Base-by-base conservation (phyloP, 2,113 vertebrate species). In the Chionodraco myersi region DNA sequence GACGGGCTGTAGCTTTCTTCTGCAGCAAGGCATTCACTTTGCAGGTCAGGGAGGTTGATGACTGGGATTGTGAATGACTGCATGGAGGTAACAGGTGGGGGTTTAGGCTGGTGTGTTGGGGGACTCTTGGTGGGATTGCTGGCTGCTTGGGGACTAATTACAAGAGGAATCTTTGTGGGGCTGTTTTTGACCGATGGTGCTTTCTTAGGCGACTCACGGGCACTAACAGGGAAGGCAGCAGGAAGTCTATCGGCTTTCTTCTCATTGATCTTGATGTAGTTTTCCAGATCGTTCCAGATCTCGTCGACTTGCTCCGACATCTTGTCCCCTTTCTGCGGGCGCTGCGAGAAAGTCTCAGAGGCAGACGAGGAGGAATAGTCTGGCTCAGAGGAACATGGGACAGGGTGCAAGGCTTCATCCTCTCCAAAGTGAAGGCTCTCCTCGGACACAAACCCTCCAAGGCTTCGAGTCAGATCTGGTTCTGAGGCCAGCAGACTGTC, bases 221-320 rank as follows among this genome's bases (percentile, higher is more conserved):
- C 26, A 60, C 77, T 95, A 5, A 99, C 97, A 0, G 98, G 98
- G 85, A 99, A 99, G 0, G 98, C 97, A 1, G 98, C 98, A 0
- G 97, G 96, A 48, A 96, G 95, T 7, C 95, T 91, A 54, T 99
- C 98, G 14, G 95, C 95, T 62, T 97, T 96, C 91, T 97, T 99
- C 84, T 99, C 97, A 6, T 99, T 99, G 87, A 94, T 96, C 90
- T 97, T 97, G 88, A 99, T 99, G 91, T 99, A 99, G 86, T 98
- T 99, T 91, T 99, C 98, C 72, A 99, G 89, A 79, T 99, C 98
- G 2, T 97, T 98, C 98, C 98, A 99, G 90, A 99, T 98, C 89
- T 99, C 97, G 3, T 99, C 97, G 0, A 98, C 98, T 82, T 96
- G 95, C 86, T 98, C 97, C 0, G 97, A 98, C 89, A 97, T 94